These are phyloP conservation scores for Alloplasta piceator DNA, from an alignment of 2,888 invertebrate genomes.

Conservation along the genomic window DNA sequence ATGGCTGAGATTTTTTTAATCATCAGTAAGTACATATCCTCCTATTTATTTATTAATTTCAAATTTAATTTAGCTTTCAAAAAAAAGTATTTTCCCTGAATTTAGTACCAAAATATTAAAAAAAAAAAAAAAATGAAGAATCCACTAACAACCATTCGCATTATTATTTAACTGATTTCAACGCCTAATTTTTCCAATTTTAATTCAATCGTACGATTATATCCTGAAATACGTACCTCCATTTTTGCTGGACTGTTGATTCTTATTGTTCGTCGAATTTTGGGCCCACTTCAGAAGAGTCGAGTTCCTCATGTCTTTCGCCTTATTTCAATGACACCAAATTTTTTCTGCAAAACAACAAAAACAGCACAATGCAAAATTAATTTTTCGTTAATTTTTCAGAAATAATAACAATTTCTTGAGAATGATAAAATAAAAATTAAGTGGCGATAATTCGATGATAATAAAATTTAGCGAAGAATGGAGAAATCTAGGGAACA, in stretches of 20 bases:
- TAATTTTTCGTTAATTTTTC: background rate
- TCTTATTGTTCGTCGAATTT: constrained; percentile 84
- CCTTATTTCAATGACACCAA: constrained; percentile 48
- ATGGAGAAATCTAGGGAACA: constrained; percentile 46
- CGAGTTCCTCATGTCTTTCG: constrained; percentile 84
- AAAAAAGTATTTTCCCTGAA: too few relatives aligned
- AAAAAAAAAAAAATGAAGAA: constrained; percentile 18
- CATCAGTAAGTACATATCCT: too few relatives aligned
- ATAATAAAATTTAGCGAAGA: constrained; percentile 51
- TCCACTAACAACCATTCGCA: too few relatives aligned
- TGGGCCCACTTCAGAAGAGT: constrained; percentile 86
- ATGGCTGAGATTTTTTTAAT: too few relatives aligned
- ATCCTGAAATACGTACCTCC: constrained; percentile 73
- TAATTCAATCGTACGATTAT: background rate
- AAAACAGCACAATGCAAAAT: constrained; percentile 13
- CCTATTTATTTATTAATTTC: too few relatives aligned
- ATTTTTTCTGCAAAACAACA: constrained; percentile 54
- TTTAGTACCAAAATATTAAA: background rate
- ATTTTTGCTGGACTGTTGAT: constrained; percentile 80
- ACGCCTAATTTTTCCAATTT: too few relatives aligned
- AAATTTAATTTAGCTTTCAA: too few relatives aligned
- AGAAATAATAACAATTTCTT: background rate
- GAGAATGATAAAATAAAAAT: constrained; percentile 18
- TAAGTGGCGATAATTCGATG: constrained; percentile 9
- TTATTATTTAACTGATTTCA: too few relatives aligned